Conservation (phyloP, 1,140 invertebrate species). For the Drosophila littoralis region DNA sequence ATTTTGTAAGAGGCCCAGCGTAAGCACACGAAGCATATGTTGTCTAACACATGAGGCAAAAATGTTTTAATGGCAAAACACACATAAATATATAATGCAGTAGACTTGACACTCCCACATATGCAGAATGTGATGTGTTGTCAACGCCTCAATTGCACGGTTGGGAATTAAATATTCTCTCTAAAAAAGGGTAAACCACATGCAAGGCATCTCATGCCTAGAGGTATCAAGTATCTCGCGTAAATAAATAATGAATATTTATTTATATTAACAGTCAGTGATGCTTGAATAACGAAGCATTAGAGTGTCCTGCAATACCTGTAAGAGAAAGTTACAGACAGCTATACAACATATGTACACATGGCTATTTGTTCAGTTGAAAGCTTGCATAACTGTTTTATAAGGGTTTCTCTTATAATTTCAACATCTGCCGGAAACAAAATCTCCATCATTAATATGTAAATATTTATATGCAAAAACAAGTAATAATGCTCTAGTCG, state of each 20-base stretch:
- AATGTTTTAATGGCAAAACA: conserved; percentile 15
- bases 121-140: background rate
- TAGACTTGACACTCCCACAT: conserved; percentile 5
- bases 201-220: conserved; percentile 12
- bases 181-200: background rate
- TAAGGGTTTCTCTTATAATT: no score
- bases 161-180: conserved; percentile 9
- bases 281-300: no score
- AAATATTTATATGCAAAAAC: no score
- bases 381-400: no score
- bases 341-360: no score
- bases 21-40: conserved; percentile 70
- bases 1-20: conserved; percentile 37
- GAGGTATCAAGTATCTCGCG: conserved; percentile 33
- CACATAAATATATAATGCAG: conserved; percentile 32
- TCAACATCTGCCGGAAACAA: no score
- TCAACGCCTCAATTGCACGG: conserved; percentile 4
- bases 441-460: no score
- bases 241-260: conserved; percentile 47
- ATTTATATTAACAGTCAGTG: conserved; percentile 3
- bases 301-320: background rate
- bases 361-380: no score
- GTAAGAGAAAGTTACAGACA: no score
- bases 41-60: conserved; percentile 44
- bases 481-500: no score